Conservation (phyloP, 1,140 invertebrate genomes). For the Leptinotarsa lineolata region DNA sequence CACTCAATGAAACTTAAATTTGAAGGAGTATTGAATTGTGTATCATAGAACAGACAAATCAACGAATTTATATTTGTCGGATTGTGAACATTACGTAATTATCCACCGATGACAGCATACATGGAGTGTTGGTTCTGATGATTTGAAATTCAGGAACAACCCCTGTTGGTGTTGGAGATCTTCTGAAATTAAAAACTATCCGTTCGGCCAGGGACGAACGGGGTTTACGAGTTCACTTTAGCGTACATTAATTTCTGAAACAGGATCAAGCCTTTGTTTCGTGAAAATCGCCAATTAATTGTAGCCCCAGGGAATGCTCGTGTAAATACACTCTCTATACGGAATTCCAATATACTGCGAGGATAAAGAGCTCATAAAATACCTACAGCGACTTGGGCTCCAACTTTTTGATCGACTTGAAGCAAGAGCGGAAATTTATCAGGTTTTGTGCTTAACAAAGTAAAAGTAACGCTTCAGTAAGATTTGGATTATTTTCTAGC, state of each 20-base stretch:
- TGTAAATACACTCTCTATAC: slow-evolving; percentile 38
- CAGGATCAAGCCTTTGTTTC: slow-evolving; percentile 45
- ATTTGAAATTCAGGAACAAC: too few relatives aligned
- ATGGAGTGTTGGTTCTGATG: too few relatives aligned
- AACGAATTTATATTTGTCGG: too few relatives aligned
- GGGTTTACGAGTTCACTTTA: slow-evolving; percentile 13
- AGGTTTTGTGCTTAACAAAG: not conserved
- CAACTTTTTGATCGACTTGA: not conserved
- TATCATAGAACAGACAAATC: too few relatives aligned
- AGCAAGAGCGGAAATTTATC: slow-evolving; percentile 6
- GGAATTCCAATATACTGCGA: slow-evolving; percentile 42
- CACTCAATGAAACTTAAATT: too few relatives aligned
- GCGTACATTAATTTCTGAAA: slow-evolving; percentile 44
- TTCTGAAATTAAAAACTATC: not conserved
- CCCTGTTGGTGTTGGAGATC: not conserved
- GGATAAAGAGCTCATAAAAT: slow-evolving; percentile 40
- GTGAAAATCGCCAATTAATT: slow-evolving; percentile 49
- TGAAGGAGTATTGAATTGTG: too few relatives aligned
- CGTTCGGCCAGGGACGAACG: not conserved
- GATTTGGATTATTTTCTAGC: not conserved
- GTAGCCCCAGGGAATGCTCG: slow-evolving; percentile 33
- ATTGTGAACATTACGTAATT: too few relatives aligned
- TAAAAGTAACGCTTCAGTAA: not conserved
- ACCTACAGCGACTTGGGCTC: slow-evolving; percentile 20
- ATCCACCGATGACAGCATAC: too few relatives aligned